A percentile compares a stretch with the other conserved stretches of the same genome.
These are phyloP conservation scores for Tarsius wallacei DNA, from an alignment of 2,797 vertebrate species.

Conservation along the genomic window DNA sequence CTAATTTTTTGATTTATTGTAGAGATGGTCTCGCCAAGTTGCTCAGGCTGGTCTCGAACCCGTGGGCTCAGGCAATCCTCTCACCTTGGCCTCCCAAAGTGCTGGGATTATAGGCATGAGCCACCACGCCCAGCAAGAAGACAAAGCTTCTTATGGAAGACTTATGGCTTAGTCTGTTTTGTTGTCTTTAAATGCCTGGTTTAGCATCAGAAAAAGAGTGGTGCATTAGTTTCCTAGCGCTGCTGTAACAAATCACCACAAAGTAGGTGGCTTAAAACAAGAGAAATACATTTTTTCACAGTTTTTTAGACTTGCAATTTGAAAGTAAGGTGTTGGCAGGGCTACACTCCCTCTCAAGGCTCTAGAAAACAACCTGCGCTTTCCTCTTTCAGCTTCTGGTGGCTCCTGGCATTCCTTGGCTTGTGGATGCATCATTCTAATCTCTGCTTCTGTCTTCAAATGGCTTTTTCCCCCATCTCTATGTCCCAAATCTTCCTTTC, in stretches of 20 bases:
- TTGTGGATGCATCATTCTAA: neutral
- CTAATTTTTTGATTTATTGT: too few relatives aligned
- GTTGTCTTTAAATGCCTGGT: neutral
- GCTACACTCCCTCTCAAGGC: neutral
- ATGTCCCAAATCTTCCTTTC: neutral
- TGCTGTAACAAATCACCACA: neutral
- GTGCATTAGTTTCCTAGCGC: neutral
- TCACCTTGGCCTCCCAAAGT: too few relatives aligned
- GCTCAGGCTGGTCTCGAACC: too few relatives aligned
- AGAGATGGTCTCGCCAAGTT: too few relatives aligned
- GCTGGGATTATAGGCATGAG: too few relatives aligned
- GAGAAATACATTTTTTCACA: neutral
- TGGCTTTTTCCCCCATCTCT: neutral
- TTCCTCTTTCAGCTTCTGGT: neutral
- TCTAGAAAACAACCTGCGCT: neutral
- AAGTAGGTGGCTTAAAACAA: slow-evolving; percentile 1
- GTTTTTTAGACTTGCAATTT: neutral
- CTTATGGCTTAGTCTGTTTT: neutral
- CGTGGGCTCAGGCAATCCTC: too few relatives aligned
- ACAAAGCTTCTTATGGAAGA: neutral
- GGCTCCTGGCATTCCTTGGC: neutral
- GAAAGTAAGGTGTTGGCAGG: neutral
- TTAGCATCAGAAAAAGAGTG: neutral
- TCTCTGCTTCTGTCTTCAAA: neutral
- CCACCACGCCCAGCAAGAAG: neutral